Base-by-base conservation (phyloP, 2,888 invertebrate genomes). In the Limenitis camilla region DNA sequence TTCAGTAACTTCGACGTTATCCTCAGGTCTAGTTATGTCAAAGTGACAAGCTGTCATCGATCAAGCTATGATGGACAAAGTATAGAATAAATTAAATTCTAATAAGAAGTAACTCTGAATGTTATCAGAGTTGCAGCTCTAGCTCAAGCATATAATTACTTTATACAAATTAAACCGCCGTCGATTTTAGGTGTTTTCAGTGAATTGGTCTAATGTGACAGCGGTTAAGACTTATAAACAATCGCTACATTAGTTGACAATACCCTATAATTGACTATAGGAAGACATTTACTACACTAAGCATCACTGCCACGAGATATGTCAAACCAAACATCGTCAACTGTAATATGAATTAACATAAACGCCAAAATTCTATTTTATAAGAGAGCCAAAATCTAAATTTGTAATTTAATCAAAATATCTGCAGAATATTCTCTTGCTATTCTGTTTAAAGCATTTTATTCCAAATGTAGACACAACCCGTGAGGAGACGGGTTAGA, bases 251-350 rank as follows among this genome's bases (percentile, higher is more conserved):
- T 39, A 50, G 39, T 45, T 48, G 39, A 35, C 29, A 49, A 32
- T 53, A 49, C 31, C 55, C 56, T 56, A 56, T 56, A 53, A 50
- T 51, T 50, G 43, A 43, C 50, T 56, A 78, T 68, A 78, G 79
- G 81, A 81, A 82, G 82, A 81, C 83, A 72, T 44, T 44, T 44
- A 44, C 44, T 44, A 44, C 10, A 44, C 33, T 28, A 35, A 44
- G 33, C 44, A 11, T 29, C 35, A 35, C 29, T 29, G 11, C 44
- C 44, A 44, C 36, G 28, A 29, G 44, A 35, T 10, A 36, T 10
- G 28, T 10, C 35, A 2, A 19, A 19, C 19, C 19, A 19, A 19
- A 19, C 3, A 19, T 19, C 19, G 19, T 19, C 19, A 19, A 19
- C 19, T 19, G 19, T 19, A 19, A 19, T 19, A 19, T 3, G 19